Percentiles rank a stretch among this genome's conserved stretches.
Evolutionary conservation across 2,113 vertebrate species (phyloP).

Genomic region (Oryzias woworae): DNA sequence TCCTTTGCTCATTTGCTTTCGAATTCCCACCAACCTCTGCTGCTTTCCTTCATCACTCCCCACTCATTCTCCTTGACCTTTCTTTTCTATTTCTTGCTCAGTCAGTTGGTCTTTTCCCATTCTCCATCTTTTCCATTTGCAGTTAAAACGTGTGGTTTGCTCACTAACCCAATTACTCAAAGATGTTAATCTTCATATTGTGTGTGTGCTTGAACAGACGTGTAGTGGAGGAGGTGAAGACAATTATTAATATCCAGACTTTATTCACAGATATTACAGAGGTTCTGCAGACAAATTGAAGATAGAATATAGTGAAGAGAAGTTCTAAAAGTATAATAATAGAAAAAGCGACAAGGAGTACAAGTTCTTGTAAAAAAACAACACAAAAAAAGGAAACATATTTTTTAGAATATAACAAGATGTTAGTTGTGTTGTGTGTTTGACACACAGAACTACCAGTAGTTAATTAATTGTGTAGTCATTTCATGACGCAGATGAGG

Average conservation of each 20-base stretch:
- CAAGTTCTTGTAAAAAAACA: too few species aligned
- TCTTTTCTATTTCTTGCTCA: conserved; percentile 17
- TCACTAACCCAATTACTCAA: conserved; percentile 16
- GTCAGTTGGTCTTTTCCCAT: conserved; percentile 2
- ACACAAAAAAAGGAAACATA: too few species aligned
- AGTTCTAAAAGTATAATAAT: too few species aligned
- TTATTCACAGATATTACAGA: conserved; percentile 6
- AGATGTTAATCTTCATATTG: conserved; percentile 41
- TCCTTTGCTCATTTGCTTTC: conserved; percentile 44
- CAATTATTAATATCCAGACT: conserved; percentile 19
- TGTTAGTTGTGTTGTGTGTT: too few species aligned
- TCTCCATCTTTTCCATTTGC: neutral
- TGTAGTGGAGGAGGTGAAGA: conserved; percentile 3
- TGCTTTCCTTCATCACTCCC: conserved; percentile 23
- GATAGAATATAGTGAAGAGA: too few species aligned
- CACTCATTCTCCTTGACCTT: conserved; percentile 31
- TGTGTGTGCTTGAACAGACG: conserved; percentile 13
- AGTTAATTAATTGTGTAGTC: too few species aligned
- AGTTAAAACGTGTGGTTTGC: conserved; percentile 19
- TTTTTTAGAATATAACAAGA: too few species aligned
- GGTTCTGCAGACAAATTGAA: too few species aligned
- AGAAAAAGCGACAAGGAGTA: too few species aligned
- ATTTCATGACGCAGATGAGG: too few species aligned
- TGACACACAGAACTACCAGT: too few species aligned
- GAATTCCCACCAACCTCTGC: conserved; percentile 24